Percentiles rank a stretch among this genome's conserved stretches.
Conservation (phyloP, 2,113 vertebrate species). For the Trematomus loennbergii region DNA sequence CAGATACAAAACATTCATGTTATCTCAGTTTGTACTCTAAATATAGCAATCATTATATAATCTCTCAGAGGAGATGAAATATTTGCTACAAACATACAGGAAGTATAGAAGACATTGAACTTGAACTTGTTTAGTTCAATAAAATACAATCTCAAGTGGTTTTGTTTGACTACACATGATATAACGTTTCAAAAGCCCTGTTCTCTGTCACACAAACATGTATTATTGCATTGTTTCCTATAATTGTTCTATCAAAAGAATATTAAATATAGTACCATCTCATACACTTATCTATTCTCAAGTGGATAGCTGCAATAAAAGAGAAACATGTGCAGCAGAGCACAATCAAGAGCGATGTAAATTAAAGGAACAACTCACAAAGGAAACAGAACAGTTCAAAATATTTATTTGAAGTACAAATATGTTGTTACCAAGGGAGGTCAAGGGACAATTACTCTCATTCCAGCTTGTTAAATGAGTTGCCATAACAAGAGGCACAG, state of each 20-base stretch:
- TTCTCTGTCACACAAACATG: slow-evolving; percentile 27
- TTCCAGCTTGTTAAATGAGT: slow-evolving; percentile 71
- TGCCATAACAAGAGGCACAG: slow-evolving; percentile 76
- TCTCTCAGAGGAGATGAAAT: background rate
- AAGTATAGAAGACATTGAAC: slow-evolving; percentile 6
- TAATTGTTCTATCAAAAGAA: slow-evolving; percentile 15
- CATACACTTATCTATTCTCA: slow-evolving; percentile 20
- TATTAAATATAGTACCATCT: slow-evolving; percentile 1
- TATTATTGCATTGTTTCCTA: slow-evolving; percentile 2
- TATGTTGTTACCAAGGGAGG: slow-evolving; percentile 65
- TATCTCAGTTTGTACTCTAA: background rate
- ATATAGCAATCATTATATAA: background rate
- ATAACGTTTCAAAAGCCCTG: background rate
- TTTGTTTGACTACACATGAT: slow-evolving; percentile 13
- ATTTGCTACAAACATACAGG: background rate
- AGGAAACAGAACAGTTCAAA: slow-evolving; percentile 57
- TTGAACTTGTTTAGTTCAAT: background rate
- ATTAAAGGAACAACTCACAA: slow-evolving; percentile 37
- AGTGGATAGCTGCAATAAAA: slow-evolving; percentile 17
- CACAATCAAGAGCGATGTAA: background rate
- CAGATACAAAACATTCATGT: background rate
- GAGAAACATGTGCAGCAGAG: slow-evolving; percentile 24
- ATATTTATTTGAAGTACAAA: slow-evolving; percentile 81
- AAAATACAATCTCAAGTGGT: slow-evolving; percentile 15
- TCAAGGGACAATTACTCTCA: slow-evolving; percentile 59